Percentiles rank a stretch among this genome's conserved stretches.
Evolutionary conservation across 1,140 invertebrate genomes (phyloP).

Genomic region (Phymorhynchus buccinoides): DNA sequence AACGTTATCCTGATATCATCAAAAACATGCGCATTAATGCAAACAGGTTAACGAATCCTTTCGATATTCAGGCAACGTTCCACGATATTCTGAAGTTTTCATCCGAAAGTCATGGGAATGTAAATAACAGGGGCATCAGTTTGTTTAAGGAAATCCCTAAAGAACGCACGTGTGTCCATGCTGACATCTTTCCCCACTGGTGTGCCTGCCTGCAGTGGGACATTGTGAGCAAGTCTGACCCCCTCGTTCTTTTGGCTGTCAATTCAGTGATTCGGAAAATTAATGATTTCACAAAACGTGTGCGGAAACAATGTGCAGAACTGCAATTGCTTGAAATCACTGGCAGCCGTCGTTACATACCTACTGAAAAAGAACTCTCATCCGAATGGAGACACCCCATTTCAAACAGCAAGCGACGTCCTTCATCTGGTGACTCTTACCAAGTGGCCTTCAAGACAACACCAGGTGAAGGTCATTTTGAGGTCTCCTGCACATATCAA

Average conservation of each 20-base stretch:
- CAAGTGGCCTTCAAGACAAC: conserved; percentile 80
- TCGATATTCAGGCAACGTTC: conserved; percentile 74
- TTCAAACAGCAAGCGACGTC: conserved; percentile 58
- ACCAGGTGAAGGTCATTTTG: conserved; percentile 85
- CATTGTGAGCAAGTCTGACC: conserved; percentile 17
- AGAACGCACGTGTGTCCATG: conserved; percentile 86
- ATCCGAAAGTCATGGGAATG: conserved; percentile 77
- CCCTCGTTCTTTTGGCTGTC: not conserved
- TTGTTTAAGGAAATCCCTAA: conserved; percentile 78
- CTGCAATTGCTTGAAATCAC: conserved; percentile 4
- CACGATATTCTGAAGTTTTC: conserved; percentile 74
- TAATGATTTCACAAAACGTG: conserved; percentile 12
- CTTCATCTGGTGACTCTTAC: conserved; percentile 39
- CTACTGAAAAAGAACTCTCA: not conserved
- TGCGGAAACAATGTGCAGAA: not conserved
- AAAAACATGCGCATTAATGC: conserved; percentile 81
- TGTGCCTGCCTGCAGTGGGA: conserved; percentile 91
- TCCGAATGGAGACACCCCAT: not conserved
- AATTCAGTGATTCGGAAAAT: not conserved
- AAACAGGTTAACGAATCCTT: conserved; percentile 71
- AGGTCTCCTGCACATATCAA: conserved; percentile 82
- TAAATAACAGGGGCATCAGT: conserved; percentile 78
- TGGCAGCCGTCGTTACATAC: not conserved
- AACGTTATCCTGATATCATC: conserved; percentile 79
- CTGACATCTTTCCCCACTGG: conserved; percentile 94